Conservation (phyloP, 2,113 vertebrate genomes). For the Empidonax traillii region DNA sequence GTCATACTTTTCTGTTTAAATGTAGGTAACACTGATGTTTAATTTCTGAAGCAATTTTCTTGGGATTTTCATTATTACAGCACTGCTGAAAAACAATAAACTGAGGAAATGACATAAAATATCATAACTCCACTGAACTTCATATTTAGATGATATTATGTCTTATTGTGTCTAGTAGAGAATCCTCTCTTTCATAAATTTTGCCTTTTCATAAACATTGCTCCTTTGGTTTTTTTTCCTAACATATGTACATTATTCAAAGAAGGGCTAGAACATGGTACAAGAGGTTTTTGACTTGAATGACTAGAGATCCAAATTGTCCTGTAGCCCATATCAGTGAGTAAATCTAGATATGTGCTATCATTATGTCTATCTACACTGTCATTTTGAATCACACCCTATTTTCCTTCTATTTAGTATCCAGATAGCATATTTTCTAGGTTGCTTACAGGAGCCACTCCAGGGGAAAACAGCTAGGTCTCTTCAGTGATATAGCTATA, state of each 20-base stretch:
- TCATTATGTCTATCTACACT: not conserved
- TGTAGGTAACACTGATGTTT: not conserved
- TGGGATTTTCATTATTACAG: not conserved
- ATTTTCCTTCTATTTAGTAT: not conserved
- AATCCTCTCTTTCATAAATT: not conserved
- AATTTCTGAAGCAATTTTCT: not conserved
- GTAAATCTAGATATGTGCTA: not conserved
- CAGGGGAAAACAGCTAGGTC: not conserved
- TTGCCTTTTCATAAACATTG: not conserved
- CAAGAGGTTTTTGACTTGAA: not conserved
- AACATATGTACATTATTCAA: not conserved
- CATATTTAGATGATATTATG: not conserved
- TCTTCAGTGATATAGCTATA: not conserved
- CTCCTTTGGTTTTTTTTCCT: accelerated
- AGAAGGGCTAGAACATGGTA: not conserved
- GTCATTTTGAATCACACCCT: not conserved
- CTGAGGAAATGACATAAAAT: not conserved
- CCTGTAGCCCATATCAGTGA: not conserved
- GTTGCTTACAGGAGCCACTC: not conserved
- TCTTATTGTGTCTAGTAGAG: not conserved
- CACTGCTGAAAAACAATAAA: not conserved
- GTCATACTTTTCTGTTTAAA: not conserved
- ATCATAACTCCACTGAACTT: not conserved
- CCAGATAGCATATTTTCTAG: not conserved
- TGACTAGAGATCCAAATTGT: not conserved